phyloP scores from a whole-genome alignment of 2,797 vertebrate genomes.

The Nyctalus aviator region DNA sequence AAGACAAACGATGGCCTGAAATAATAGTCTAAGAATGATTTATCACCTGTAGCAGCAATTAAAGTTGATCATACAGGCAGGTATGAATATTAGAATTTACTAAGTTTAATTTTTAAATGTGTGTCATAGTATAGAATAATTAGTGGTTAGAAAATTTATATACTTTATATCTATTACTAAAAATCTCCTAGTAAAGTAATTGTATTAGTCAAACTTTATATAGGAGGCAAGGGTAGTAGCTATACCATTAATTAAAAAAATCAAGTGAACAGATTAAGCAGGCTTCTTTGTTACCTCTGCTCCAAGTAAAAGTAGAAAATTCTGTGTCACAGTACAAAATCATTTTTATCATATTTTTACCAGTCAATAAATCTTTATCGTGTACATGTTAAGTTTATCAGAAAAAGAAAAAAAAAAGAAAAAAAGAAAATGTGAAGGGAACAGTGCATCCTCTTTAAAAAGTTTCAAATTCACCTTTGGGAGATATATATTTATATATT shows the following conservation, averaged over 20 bases:
- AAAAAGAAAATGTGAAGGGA: not conserved
- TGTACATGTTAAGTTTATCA: not conserved
- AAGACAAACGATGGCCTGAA: not conserved
- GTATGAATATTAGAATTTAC: conserved; percentile 34
- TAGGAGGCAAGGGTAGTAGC: not conserved
- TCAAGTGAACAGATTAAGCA: not conserved
- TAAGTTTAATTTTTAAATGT: conserved; percentile 26
- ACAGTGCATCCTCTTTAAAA: not conserved
- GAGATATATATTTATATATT: not conserved
- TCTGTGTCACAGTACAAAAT: not conserved
- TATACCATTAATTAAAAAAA: conserved; percentile 57
- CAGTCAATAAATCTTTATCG: not conserved
- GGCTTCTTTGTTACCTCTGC: not conserved
- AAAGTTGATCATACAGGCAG: not conserved
- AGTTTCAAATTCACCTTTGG: not conserved
- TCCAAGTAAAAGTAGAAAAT: not conserved
- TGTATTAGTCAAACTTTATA: conserved; percentile 24
- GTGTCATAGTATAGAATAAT: conserved; percentile 44
- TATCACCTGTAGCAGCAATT: not conserved
- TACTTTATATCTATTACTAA: conserved; percentile 15
- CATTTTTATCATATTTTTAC: not conserved
- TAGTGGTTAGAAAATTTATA: conserved; percentile 6
- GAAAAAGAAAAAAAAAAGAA: not conserved
- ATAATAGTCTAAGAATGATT: not conserved
- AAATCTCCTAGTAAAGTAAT: conserved; percentile 43